Base-by-base conservation (phyloP, 1,140 invertebrate species). In the Papilio glaucus region DNA sequence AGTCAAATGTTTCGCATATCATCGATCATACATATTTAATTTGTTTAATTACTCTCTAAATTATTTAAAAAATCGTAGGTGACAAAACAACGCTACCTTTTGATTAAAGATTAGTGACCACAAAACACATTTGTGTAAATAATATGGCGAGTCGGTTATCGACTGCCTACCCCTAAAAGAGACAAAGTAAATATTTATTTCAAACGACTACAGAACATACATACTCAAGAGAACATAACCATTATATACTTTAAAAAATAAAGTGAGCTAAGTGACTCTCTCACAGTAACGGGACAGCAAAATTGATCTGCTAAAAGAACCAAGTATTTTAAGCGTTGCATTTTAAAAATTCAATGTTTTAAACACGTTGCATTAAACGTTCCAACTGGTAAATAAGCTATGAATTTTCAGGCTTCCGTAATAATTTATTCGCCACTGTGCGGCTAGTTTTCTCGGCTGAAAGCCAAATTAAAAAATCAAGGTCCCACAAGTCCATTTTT, bases 301-400 rank as follows among this genome's bases (percentile, higher is more conserved):
- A 57, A 57, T 57, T 57, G 49, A 57, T 57, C 10, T 57, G 21
- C 9, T 57, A 26, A 57, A 57, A 57, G 49, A 24, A 57, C 4
- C 49, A 57, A 57, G 21, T 24, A 57, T 57, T 38, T 65, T 41
- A 65, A 41, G 33, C 13, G 37, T 39, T 65, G 62, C 33, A 41
- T 65, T 65, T 65, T 65, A 65, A 65, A 65, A 18, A 65, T 65
- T 65, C 62, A 65, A 65, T 65, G 62, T 37, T 65, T 65, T 65
- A 65, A 65, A 21, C 37, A 65, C 62, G 29, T 38, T 65, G 62
- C 62, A 65, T 65, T 65, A 39, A 65, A 65, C 33, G 37, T 65
- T 65, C 62, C 62, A 65, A 65, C 62, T 39, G n/a, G 62, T 65
- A 65, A 65, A 65, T 65, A 65, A 65, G 62, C 62, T 65, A 39